A percentile compares a stretch with the other conserved stretches of the same genome.
These are phyloP conservation scores for Phalacrocorax pelagicus DNA, from an alignment of 2,113 vertebrate species.

Conservation along the genomic window DNA sequence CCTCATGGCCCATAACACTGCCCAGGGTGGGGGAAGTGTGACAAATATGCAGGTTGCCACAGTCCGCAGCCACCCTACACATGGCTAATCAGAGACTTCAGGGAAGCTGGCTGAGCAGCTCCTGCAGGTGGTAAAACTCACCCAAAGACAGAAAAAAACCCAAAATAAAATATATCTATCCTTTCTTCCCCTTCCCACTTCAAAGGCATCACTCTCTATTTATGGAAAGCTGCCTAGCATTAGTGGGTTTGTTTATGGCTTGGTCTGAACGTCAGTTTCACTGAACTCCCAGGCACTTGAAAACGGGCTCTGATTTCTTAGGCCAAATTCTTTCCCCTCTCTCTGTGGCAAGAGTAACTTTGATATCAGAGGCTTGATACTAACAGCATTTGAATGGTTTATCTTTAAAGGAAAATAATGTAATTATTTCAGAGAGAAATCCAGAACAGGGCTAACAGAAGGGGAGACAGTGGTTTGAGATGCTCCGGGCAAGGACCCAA, in stretches of 20 bases:
- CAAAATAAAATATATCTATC: neutral
- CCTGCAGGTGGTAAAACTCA: neutral
- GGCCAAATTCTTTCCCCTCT: neutral
- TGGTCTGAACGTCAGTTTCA: neutral
- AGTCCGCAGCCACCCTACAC: accelerated
- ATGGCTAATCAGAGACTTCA: neutral
- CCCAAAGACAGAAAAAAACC: neutral
- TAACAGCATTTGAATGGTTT: constrained; percentile 2
- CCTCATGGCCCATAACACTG: neutral
- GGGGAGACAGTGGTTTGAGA: neutral
- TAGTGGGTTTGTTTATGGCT: neutral
- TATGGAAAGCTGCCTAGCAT: neutral
- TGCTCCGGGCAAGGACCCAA: neutral
- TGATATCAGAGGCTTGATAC: neutral
- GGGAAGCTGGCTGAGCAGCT: neutral
- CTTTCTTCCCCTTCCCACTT: neutral
- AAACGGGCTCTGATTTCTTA: neutral
- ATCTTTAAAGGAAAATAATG: neutral
- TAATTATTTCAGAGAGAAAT: neutral
- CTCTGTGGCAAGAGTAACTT: neutral
- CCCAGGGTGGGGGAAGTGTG: neutral
- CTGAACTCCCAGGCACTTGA: neutral
- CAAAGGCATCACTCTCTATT: neutral
- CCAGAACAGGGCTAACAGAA: neutral
- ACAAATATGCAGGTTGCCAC: neutral